Evolutionary conservation across 2,888 invertebrate species (phyloP).

Genomic region (Drosophila borborema): DNA sequence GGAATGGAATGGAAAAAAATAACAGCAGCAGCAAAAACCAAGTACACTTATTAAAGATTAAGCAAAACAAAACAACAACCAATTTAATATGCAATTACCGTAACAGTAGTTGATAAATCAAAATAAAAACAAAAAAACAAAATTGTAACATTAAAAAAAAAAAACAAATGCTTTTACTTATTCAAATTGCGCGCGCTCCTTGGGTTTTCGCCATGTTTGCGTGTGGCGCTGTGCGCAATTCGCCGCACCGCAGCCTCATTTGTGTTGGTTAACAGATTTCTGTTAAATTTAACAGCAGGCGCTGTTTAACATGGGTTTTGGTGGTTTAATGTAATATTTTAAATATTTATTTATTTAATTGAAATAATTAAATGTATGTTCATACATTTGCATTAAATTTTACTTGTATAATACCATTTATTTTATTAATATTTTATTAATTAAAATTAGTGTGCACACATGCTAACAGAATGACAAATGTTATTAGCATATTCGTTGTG

Average conservation of each 20-base stretch:
- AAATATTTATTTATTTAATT: not conserved
- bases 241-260: not conserved
- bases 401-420: not conserved
- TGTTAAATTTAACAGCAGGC: not conserved
- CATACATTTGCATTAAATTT: not conserved
- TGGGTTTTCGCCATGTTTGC: not conserved
- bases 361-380: not conserved
- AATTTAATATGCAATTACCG: constrained; percentile 81
- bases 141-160: constrained; percentile 68
- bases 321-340: not conserved
- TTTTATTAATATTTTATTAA: no score
- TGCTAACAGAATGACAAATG: no score
- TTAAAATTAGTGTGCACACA: no score
- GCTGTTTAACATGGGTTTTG: not conserved
- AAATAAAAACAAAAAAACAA: constrained; percentile 64
- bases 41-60: constrained; percentile 79
- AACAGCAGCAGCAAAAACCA: constrained; percentile 69
- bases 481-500: no score
- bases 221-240: not conserved
- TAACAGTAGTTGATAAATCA: constrained; percentile 81
- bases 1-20: constrained; percentile 11
- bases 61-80: constrained; percentile 67
- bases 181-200: constrained; percentile 12
- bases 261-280: no score
- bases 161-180: not conserved